Evolutionary conservation across 2,888 invertebrate species (phyloP).

Genomic region (Drosophila fungiperda): DNA sequence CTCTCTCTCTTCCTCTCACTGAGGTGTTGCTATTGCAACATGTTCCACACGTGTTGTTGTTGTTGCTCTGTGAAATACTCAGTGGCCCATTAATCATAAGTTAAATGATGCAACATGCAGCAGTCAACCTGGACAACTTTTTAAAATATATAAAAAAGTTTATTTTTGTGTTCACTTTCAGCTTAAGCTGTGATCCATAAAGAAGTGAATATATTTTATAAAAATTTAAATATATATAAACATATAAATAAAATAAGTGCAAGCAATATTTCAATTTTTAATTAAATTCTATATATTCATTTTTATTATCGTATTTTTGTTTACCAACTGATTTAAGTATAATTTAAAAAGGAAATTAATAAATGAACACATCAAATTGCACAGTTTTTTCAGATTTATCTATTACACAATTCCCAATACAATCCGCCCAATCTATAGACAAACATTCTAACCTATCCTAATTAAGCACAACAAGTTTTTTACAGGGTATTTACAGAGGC

Average conservation of each 20-base stretch:
- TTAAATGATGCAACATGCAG: neutral
- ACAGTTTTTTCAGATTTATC: neutral
- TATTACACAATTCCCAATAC: neutral
- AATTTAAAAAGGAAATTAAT: too few species aligned
- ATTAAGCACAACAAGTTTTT: neutral
- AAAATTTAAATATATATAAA: neutral
- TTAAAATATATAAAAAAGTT: neutral
- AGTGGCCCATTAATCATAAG: neutral
- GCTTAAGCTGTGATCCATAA: neutral
- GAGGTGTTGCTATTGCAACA: conserved; percentile 47
- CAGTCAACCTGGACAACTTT: neutral
- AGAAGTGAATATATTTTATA: neutral
- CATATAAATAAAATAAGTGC: neutral
- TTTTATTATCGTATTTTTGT: too few species aligned
- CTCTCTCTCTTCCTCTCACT: neutral
- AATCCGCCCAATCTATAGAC: neutral
- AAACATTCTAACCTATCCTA: neutral
- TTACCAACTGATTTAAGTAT: too few species aligned
- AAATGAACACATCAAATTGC: neutral
- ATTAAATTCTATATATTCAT: neutral
- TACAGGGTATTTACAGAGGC: neutral
- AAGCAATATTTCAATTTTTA: neutral
- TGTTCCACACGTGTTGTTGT: conserved; percentile 11
- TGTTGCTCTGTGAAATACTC: conserved; percentile 3
- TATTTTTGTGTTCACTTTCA: neutral